phyloP scores from a whole-genome alignment of 2,113 vertebrate species.

The Thalassoma bifasciatum region DNA sequence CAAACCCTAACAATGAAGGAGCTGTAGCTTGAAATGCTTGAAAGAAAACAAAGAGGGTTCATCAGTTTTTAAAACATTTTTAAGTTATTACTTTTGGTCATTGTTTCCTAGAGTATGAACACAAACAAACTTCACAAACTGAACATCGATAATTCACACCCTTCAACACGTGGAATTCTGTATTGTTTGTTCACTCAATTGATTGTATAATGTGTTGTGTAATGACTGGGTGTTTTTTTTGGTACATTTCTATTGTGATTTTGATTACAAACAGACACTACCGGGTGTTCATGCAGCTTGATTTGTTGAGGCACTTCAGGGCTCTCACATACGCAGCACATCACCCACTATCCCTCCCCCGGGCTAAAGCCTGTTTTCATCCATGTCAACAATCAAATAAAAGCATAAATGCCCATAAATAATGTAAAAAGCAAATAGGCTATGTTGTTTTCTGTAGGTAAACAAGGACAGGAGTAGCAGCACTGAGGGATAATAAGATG shows the following conservation, averaged over 20 bases:
- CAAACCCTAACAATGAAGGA: too few relatives aligned
- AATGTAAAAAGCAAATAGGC: slow-evolving; percentile 15
- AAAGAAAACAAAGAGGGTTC: too few relatives aligned
- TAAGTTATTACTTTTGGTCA: too few relatives aligned
- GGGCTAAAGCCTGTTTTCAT: slow-evolving; percentile 12
- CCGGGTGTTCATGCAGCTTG: slow-evolving; percentile 9
- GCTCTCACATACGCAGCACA: slow-evolving; percentile 27
- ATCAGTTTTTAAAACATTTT: too few relatives aligned
- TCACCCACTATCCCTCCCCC: slow-evolving; percentile 1
- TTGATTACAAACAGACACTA: slow-evolving; percentile 46
- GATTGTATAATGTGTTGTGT: slow-evolving; percentile 45
- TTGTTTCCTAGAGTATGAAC: too few relatives aligned
- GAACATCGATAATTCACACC: neutral
- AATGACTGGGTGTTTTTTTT: slow-evolving; percentile 32
- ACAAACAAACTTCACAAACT: too few relatives aligned
- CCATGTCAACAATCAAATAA: slow-evolving; percentile 19
- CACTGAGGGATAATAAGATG: slow-evolving; percentile 2
- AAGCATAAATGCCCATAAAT: slow-evolving; percentile 22
- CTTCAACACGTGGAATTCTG: neutral
- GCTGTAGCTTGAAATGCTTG: too few relatives aligned
- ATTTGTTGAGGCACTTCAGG: slow-evolving; percentile 5
- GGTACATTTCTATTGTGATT: slow-evolving; percentile 40
- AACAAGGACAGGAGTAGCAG: slow-evolving; percentile 23
- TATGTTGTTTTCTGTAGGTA: slow-evolving; percentile 14
- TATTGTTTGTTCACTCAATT: slow-evolving; percentile 16